Percentiles rank a stretch among this genome's conserved stretches.
phyloP scores from a whole-genome alignment of 2,888 invertebrate species.

The Pyrocoelia pectoralis region DNA sequence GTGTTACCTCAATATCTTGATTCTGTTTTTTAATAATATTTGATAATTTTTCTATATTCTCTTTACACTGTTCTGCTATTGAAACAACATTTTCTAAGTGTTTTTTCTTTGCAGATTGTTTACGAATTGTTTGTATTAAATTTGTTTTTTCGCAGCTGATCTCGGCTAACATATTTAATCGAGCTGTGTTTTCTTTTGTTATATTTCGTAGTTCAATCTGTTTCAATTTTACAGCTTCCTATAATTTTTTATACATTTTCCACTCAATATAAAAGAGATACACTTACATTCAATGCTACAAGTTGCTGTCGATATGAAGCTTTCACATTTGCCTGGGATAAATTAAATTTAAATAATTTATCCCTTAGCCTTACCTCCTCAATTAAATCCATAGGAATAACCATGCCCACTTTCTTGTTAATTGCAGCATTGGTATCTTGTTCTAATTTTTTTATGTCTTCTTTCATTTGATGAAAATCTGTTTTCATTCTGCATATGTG shows the following conservation, averaged over 20 bases:
- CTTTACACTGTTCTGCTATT: slow-evolving; percentile 50
- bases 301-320: slow-evolving; percentile 61
- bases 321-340: slow-evolving; percentile 62
- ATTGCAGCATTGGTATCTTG: slow-evolving; percentile 63
- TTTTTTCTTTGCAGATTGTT: slow-evolving; percentile 51
- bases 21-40: slow-evolving; percentile 45
- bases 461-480: slow-evolving; percentile 74
- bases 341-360: slow-evolving; percentile 64
- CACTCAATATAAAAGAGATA: background rate
- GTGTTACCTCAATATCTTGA: slow-evolving; percentile 33
- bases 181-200: slow-evolving; percentile 64
- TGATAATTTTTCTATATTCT: slow-evolving; percentile 56
- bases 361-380: slow-evolving; percentile 66
- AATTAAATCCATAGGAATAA: slow-evolving; percentile 64
- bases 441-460: slow-evolving; percentile 65
- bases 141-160: slow-evolving; percentile 64
- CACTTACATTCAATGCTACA: slow-evolving; percentile 53
- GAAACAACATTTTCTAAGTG: slow-evolving; percentile 48
- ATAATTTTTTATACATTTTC: slow-evolving; percentile 37
- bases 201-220: slow-evolving; percentile 58
- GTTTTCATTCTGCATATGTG: slow-evolving; percentile 75
- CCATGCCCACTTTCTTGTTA: slow-evolving; percentile 66
- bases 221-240: slow-evolving; percentile 53
- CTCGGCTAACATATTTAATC: slow-evolving; percentile 64
- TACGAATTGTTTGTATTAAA: slow-evolving; percentile 56